Conservation (phyloP, 2,797 vertebrate genomes). For the Neopelma chrysocephalum region DNA sequence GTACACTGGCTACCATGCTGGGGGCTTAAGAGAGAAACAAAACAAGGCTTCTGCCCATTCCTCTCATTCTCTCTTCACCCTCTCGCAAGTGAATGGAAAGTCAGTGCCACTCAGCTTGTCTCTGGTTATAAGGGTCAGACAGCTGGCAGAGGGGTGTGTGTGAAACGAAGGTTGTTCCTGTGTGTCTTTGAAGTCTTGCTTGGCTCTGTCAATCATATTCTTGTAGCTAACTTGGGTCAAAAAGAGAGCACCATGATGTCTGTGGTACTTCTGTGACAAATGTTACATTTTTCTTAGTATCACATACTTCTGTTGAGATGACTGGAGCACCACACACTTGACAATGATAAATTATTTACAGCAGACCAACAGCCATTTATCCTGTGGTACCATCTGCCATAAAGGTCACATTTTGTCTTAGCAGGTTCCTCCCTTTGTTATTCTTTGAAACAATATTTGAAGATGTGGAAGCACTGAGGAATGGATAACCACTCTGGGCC, state of each 20-base stretch:
- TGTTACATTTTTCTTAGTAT: constrained; percentile 7
- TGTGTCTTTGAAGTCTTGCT: not conserved
- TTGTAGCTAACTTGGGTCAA: not conserved
- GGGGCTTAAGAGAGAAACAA: not conserved
- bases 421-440: not conserved
- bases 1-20: fast-evolving
- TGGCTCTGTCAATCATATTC: not conserved
- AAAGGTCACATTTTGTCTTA: not conserved
- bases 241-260: not conserved
- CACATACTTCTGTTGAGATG: constrained; percentile 14
- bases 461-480: not conserved
- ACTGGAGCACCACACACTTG: not conserved
- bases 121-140: not conserved
- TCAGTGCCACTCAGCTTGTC: not conserved
- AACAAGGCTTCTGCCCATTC: not conserved
- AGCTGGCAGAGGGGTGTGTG: not conserved
- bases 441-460: constrained; percentile 9
- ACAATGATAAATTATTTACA: constrained; percentile 50
- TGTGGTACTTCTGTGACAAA: not conserved
- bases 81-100: not conserved
- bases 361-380: constrained; percentile 24
- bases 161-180: not conserved
- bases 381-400: constrained; percentile 23
- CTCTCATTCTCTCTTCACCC: not conserved
- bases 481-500: constrained; percentile 15